Evolutionary conservation across 2,113 vertebrate species (phyloP), one percentile per base, ranked within the genome.

Genomic region (Spheniscus mendiculus): DNA sequence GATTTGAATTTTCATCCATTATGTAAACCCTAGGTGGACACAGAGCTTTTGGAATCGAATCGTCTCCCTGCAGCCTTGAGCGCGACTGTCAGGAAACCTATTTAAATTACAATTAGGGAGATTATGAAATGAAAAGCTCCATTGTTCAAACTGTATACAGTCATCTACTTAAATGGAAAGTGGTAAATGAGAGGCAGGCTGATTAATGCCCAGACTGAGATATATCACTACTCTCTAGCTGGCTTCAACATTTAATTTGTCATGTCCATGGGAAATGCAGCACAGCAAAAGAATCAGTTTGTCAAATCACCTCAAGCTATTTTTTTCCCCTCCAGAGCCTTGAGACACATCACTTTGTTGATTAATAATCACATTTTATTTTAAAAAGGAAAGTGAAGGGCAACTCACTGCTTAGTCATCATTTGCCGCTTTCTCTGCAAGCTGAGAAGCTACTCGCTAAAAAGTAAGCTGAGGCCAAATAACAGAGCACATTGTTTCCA

Each of bases 81-180:
- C 81, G 63, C 2, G 56, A 94, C 93, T 92, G 87, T 95, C 96
- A 96, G 82, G 91, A 98, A 98, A 97, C 50, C 63, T 87, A 93
- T 97, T 98, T 97, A 97, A 97, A 96, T 95, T 66, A 92, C 85
- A 91, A 81, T 97, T 94, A 96, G 91, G 94, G 56, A 89, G 83
- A 96, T 90, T 89, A 93, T 15, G 22, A 61, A 96, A 97, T 89
- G 85, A 97, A 98, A 96, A 97, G 89, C 45, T 77, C 88, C 86
- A 56, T 96, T 98, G 95, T 98, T 95, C 65, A 89, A 93, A 95
- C 63, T 94, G 84, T 96, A 89, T 91, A 85, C 65, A 95, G 95
- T 92, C 92, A 89, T 90, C 96, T 97, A 95, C 97, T 98, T 98
- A 96, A 98, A 96, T 85, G 93, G 76, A 81, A 96, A 95, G 59